phyloP scores from a whole-genome alignment of 2,888 invertebrate species.

The Chirona hameri region DNA sequence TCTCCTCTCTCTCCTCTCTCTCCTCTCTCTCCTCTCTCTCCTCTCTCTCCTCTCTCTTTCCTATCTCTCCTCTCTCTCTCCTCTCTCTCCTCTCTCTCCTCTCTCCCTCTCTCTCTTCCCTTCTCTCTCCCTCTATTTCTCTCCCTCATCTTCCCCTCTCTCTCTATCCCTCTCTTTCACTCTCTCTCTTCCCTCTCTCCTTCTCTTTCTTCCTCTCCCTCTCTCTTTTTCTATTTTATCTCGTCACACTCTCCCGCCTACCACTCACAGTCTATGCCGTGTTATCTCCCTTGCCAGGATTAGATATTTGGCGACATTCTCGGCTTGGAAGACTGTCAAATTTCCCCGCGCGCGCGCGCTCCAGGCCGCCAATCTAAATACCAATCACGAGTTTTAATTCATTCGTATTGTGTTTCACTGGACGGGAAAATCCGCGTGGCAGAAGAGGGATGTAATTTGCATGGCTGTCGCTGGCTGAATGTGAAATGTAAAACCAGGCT shows the following conservation, averaged over 20 bases:
- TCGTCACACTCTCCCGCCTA: not conserved
- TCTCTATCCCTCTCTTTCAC: not conserved
- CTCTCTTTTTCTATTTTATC: too few species aligned
- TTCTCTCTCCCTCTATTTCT: not conserved
- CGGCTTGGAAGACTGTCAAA: not conserved
- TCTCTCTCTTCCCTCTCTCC: not conserved
- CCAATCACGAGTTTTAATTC: constrained; percentile 23
- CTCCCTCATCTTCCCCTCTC: not conserved
- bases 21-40: not conserved
- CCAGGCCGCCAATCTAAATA: constrained; percentile 3
- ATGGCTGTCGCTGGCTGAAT: not conserved
- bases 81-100: not conserved
- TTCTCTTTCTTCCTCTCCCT: not conserved
- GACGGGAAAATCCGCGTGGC: not conserved
- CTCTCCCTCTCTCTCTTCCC: not conserved
- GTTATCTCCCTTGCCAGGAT: not conserved
- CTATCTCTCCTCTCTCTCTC: not conserved
- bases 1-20: not conserved
- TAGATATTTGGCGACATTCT: not conserved
- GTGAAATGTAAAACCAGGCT: not conserved
- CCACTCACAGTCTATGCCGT: not conserved
- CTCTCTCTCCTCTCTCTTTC: not conserved
- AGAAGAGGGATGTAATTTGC: not conserved
- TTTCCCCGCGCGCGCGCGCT: not conserved
- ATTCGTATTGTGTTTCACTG: constrained; percentile 3